These are phyloP conservation scores for Protonemura montana DNA, from an alignment of 2,888 invertebrate species.

Conservation along the genomic window DNA sequence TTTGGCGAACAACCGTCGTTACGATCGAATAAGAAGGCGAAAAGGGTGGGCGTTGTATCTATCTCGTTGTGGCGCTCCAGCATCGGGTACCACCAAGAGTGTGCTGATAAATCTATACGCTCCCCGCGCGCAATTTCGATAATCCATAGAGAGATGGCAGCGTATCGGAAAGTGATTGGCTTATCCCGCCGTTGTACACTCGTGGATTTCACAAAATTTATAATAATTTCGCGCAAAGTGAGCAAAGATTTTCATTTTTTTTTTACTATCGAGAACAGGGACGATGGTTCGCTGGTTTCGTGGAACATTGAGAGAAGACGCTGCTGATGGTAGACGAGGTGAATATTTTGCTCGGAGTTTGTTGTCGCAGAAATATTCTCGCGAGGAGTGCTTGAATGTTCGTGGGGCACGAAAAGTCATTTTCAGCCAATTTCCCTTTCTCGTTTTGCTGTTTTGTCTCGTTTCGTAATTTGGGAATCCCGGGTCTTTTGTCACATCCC, in stretches of 20 bases:
- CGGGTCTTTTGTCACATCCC: background rate
- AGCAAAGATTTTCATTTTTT: background rate
- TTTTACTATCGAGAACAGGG: background rate
- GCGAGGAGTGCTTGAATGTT: background rate
- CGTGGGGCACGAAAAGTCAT: background rate
- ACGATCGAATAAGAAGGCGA: background rate
- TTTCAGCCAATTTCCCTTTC: background rate
- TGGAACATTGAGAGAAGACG: no score
- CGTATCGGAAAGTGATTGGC: conserved; percentile 40
- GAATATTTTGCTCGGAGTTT: background rate
- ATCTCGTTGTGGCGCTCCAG: background rate
- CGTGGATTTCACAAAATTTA: conserved; percentile 26
- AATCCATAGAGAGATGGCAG: conserved; percentile 34
- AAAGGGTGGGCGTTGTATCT: conserved; percentile 9
- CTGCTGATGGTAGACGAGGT: background rate
- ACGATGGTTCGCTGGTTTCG: no score
- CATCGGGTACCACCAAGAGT: no score
- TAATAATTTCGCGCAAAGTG: conserved; percentile 32
- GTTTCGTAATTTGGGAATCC: background rate
- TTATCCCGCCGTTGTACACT: conserved; percentile 28
- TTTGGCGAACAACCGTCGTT: background rate
- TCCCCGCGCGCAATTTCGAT: conserved; percentile 34
- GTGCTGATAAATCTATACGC: conserved; percentile 22
- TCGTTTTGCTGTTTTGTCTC: background rate
- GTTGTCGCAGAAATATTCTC: background rate